Percentiles rank a stretch among this genome's conserved stretches.
Evolutionary conservation across 2,888 invertebrate genomes (phyloP).

Genomic region (Andrena dorsata): DNA sequence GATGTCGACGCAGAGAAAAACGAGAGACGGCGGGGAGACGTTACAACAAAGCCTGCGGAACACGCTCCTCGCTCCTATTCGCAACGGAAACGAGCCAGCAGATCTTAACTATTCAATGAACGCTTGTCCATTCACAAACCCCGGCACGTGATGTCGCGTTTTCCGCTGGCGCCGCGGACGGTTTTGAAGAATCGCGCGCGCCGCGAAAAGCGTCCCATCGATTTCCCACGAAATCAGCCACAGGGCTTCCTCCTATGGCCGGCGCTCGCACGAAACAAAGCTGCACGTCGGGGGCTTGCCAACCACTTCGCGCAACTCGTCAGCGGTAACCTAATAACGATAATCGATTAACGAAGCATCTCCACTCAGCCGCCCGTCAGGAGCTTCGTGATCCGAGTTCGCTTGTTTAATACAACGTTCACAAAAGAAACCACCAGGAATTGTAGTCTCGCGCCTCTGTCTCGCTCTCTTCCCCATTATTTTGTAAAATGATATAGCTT

Average conservation of each 20-base stretch:
- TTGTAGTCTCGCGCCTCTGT: too few species aligned
- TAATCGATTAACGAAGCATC: conserved; percentile 71
- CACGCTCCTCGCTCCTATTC: conserved; percentile 39
- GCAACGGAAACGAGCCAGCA: conserved; percentile 64
- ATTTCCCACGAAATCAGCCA: conserved; percentile 16
- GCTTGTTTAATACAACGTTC: neutral
- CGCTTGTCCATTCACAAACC: conserved; percentile 63
- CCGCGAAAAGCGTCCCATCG: conserved; percentile 41
- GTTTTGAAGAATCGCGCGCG: conserved; percentile 43
- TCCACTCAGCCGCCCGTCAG: conserved; percentile 19
- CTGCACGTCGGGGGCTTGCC: conserved; percentile 28
- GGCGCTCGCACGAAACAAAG: conserved; percentile 43
- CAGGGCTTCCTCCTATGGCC: neutral
- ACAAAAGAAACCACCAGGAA: too few species aligned
- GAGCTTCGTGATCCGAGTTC: conserved; percentile 25
- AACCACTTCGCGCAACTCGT: conserved; percentile 34
- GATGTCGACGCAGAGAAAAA: conserved; percentile 13
- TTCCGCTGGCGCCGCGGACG: conserved; percentile 38
- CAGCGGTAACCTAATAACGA: conserved; percentile 66
- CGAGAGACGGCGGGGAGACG: conserved; percentile 2
- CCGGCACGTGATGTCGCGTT: conserved; percentile 60
- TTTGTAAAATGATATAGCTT: too few species aligned
- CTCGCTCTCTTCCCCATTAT: too few species aligned
- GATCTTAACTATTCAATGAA: conserved; percentile 74
- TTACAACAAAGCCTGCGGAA: conserved; percentile 50